Evolutionary conservation across 30 jellyfish, hydroid and myxozoan genomes (phyloP).

Genomic region (Nemopilema nomurai): DNA sequence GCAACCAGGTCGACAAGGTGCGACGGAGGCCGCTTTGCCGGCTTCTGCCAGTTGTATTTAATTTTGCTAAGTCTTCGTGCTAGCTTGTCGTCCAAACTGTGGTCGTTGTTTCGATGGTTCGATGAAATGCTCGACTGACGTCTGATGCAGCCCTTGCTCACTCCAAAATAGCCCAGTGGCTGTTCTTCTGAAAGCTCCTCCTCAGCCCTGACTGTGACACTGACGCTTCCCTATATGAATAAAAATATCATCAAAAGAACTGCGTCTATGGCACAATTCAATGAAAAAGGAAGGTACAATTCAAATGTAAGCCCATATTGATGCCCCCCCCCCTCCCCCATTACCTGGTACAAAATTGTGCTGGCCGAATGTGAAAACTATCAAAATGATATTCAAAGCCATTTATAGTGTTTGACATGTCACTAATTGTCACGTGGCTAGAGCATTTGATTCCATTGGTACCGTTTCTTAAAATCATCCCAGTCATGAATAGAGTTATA

Average conservation of each 20-base stretch:
- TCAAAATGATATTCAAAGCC: too few relatives aligned
- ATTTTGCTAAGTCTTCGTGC: constrained; percentile 4
- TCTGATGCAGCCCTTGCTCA: constrained; percentile 31
- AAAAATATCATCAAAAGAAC: not conserved
- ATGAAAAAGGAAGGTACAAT: too few relatives aligned
- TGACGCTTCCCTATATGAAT: constrained; percentile 29
- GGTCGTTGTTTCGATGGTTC: not conserved
- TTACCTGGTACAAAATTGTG: too few relatives aligned
- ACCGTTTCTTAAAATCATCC: too few relatives aligned
- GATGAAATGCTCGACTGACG: constrained; percentile 33
- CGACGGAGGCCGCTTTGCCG: constrained; percentile 37
- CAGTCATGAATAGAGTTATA: too few relatives aligned
- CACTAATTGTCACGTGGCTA: too few relatives aligned
- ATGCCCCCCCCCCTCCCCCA: too few relatives aligned
- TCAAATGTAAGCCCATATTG: too few relatives aligned
- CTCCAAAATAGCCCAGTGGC: constrained; percentile 17
- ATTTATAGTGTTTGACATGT: too few relatives aligned
- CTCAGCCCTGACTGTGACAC: constrained; percentile 39
- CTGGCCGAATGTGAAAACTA: too few relatives aligned
- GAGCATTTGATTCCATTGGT: too few relatives aligned
- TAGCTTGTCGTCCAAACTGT: constrained; percentile 8
- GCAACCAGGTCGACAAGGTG: constrained; percentile 61
- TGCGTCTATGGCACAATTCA: too few relatives aligned
- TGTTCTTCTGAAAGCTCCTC: constrained; percentile 26
- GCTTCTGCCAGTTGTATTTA: constrained; percentile 30